phyloP scores from a whole-genome alignment of 2,113 vertebrate genomes.

The Rallus limicola region DNA sequence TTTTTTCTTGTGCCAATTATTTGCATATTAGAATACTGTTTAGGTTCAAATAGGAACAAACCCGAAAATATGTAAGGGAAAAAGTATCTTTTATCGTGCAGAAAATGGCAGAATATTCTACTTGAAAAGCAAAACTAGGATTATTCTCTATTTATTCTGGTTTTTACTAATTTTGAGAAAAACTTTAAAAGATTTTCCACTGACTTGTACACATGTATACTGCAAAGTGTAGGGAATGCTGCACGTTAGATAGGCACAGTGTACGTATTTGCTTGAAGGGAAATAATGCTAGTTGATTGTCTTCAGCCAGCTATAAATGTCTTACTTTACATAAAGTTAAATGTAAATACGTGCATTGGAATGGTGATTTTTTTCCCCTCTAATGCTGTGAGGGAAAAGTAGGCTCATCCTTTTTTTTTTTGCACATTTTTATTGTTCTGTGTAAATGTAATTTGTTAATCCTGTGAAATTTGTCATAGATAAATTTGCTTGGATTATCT shows the following conservation, averaged over 20 bases:
- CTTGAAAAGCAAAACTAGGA: neutral
- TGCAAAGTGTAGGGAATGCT: neutral
- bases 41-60: neutral
- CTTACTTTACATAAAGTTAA: constrained; percentile 75
- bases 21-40: neutral
- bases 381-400: constrained; percentile 74
- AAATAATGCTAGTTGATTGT: constrained; percentile 41
- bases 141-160: neutral
- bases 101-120: neutral
- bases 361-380: constrained; percentile 61
- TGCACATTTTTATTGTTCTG: constrained; percentile 87
- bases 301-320: constrained; percentile 60
- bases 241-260: neutral
- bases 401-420: constrained; percentile 67
- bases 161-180: neutral
- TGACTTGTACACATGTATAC: neutral
- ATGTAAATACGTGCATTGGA: constrained; percentile 68
- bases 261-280: constrained; percentile 26
- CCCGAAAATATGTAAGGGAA: neutral
- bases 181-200: neutral
- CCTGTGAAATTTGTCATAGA: constrained; percentile 91
- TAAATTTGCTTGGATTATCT: constrained; percentile 93
- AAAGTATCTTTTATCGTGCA: neutral
- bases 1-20: neutral
- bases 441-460: constrained; percentile 93